phyloP scores from a whole-genome alignment of 2,888 invertebrate species.

The Erebia palarica region DNA sequence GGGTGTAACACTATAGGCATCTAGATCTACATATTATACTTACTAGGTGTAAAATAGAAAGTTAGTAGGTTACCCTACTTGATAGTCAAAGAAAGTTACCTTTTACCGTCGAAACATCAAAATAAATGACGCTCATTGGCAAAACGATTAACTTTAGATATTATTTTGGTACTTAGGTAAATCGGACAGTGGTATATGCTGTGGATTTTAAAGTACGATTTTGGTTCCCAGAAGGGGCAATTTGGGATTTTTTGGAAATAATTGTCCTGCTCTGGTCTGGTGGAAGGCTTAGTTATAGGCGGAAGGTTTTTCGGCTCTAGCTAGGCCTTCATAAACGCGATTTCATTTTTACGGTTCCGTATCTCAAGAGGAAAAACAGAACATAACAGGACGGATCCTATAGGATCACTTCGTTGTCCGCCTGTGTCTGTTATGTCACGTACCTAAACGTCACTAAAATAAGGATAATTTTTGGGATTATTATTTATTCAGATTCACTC shows the following conservation, averaged over 20 bases:
- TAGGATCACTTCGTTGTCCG: not conserved
- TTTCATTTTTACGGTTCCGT: not conserved
- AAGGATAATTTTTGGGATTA: too few relatives aligned
- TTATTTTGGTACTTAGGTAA: too few relatives aligned
- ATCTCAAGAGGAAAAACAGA: not conserved
- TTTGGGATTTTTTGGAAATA: too few relatives aligned
- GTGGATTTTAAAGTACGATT: not conserved
- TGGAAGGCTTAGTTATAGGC: too few relatives aligned
- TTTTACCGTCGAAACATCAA: not conserved
- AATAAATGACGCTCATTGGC: not conserved
- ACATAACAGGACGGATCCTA: too few relatives aligned
- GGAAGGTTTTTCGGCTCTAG: too few relatives aligned
- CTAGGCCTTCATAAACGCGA: too few relatives aligned
- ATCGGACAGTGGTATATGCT: not conserved
- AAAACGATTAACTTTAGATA: not conserved
- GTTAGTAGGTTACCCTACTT: not conserved
- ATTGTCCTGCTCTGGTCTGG: too few relatives aligned
- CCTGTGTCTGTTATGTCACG: not conserved
- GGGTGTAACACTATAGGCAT: too few relatives aligned
- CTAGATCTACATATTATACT: not conserved
- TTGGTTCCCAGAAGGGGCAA: too few relatives aligned
- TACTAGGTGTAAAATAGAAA: not conserved
- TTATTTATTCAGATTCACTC: too few relatives aligned
- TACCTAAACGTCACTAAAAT: too few relatives aligned
- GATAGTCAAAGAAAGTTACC: slow-evolving; percentile 6